Conservation (phyloP, 2,113 vertebrate genomes). For the Ranitomeya imitator region DNA sequence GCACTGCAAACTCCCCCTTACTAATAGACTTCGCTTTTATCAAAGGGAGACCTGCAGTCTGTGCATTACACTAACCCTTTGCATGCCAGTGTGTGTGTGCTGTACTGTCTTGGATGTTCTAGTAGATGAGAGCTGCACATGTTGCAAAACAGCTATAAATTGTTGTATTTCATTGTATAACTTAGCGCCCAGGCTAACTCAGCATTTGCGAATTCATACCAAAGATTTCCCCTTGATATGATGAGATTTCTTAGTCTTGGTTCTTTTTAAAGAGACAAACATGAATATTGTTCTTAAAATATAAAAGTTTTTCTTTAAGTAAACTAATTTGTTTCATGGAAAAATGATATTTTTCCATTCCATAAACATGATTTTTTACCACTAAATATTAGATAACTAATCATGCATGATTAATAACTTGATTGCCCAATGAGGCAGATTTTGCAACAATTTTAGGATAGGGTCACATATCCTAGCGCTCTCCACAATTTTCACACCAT, state of each 20-base stretch:
- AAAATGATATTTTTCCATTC: neutral
- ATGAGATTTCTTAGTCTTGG: neutral
- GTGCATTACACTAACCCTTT: neutral
- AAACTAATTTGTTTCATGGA: neutral
- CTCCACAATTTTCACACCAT: no score
- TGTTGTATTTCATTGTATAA: neutral
- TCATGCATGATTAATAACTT: neutral
- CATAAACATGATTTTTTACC: neutral
- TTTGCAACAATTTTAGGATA: neutral
- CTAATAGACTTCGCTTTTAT: constrained; percentile 30
- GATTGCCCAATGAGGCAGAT: neutral
- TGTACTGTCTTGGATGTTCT: neutral
- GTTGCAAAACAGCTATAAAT: neutral
- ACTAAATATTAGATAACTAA: no score
- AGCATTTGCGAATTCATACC: neutral
- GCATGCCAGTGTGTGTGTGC: neutral
- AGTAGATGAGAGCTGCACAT: neutral
- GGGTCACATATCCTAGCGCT: no score
- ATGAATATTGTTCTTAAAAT: neutral
- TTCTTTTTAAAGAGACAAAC: neutral
- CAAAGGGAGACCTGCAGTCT: neutral
- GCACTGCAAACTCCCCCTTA: constrained; percentile 1
- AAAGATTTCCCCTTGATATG: neutral
- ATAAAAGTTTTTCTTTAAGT: neutral
- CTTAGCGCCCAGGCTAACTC: neutral